Evolutionary conservation across 2,113 vertebrate genomes (phyloP).

Genomic region (Charina bottae): DNA sequence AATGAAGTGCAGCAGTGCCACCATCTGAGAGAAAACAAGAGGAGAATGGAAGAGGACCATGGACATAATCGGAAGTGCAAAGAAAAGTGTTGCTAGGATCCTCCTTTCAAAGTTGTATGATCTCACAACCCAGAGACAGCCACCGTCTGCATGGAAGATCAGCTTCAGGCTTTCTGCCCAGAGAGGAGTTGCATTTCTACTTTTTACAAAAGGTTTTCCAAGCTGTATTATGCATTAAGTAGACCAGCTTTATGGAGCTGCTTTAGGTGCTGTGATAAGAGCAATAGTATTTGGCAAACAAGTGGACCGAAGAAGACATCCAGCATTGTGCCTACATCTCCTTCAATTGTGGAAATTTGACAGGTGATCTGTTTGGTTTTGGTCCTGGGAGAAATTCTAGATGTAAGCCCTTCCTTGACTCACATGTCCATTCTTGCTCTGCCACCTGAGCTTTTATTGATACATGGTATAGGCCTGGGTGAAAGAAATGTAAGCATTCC

Average conservation of each 20-base stretch:
- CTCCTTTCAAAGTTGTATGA: slow-evolving; percentile 35
- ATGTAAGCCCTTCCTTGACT: neutral
- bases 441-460: neutral
- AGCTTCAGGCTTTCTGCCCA: slow-evolving; percentile 7
- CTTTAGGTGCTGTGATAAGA: slow-evolving; percentile 16
- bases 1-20: slow-evolving; percentile 68
- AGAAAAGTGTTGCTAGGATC: neutral
- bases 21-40: slow-evolving; percentile 62
- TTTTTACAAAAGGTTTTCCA: neutral
- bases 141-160: neutral
- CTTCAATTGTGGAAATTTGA: neutral
- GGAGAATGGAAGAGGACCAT: slow-evolving; percentile 33
- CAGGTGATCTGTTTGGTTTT: neutral
- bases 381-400: neutral
- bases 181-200: slow-evolving; percentile 11
- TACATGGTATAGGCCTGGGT: neutral
- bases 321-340: neutral
- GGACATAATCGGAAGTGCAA: slow-evolving; percentile 19
- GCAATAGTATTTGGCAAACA: neutral
- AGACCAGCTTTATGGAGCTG: neutral
- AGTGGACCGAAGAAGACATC: neutral
- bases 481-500: neutral
- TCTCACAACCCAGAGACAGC: neutral
- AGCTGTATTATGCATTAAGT: neutral
- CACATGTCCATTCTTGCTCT: neutral